Conservation (phyloP, 1,140 invertebrate species). For the Hermatobates lingyangjiaoensis region DNA sequence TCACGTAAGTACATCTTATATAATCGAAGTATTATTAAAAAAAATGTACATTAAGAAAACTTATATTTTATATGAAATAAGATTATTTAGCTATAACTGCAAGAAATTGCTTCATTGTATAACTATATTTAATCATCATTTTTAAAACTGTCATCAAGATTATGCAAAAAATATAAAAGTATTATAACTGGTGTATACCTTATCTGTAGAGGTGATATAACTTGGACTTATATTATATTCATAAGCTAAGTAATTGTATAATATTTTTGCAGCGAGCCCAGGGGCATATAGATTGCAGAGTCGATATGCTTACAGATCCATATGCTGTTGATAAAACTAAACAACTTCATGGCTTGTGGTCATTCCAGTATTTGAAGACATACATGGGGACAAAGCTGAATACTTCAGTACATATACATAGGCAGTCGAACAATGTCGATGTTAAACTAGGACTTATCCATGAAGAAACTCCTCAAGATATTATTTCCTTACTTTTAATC, state of each 20-base stretch:
- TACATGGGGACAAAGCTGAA: conserved; percentile 26
- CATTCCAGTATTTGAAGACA: conserved; percentile 31
- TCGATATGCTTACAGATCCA: conserved; percentile 30
- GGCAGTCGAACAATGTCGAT: conserved; percentile 28
- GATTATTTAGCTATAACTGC: too few relatives aligned
- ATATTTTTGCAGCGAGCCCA: conserved; percentile 27
- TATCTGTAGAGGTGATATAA: too few relatives aligned
- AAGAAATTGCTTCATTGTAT: too few relatives aligned
- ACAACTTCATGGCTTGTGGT: conserved; percentile 31
- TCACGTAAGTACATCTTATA: conserved; percentile 25
- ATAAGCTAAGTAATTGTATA: too few relatives aligned
- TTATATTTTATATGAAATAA: too few relatives aligned
- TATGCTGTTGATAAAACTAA: conserved; percentile 27
- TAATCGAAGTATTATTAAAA: too few relatives aligned
- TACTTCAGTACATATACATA: conserved; percentile 25
- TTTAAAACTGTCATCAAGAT: too few relatives aligned
- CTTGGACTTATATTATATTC: too few relatives aligned
- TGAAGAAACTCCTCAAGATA: conserved; percentile 19
- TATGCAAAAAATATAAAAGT: too few relatives aligned
- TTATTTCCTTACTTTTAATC: conserved; percentile 24
- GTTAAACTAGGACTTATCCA: conserved; percentile 27
- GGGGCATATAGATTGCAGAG: conserved; percentile 31
- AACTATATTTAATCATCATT: too few relatives aligned
- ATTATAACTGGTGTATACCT: too few relatives aligned
- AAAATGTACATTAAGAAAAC: too few relatives aligned